Evolutionary conservation across 2,113 vertebrate genomes (phyloP).

Genomic region (Hemicordylus capensis): DNA sequence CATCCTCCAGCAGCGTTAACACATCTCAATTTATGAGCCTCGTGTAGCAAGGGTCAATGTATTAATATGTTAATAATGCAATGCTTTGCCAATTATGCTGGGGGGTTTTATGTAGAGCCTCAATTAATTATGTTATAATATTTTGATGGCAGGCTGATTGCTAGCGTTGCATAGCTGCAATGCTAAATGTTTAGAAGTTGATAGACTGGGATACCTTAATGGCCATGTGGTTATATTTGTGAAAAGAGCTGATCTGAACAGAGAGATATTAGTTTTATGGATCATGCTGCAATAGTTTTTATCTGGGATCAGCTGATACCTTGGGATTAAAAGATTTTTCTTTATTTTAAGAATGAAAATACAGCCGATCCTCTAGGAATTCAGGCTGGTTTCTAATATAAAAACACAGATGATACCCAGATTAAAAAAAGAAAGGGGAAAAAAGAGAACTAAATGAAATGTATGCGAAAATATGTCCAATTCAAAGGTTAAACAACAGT

Average conservation of each 20-base stretch:
- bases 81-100: slow-evolving; percentile 60
- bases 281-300: not conserved
- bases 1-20: slow-evolving; percentile 47
- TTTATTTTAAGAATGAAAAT: not conserved
- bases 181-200: slow-evolving; percentile 53
- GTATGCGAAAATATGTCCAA: not conserved
- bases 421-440: not conserved
- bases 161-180: slow-evolving; percentile 57
- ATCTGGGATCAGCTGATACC: not conserved
- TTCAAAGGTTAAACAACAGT: not conserved
- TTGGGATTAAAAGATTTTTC: not conserved
- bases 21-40: slow-evolving; percentile 56
- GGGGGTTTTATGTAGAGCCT: slow-evolving; percentile 60
- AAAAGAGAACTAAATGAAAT: not conserved
- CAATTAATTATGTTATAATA: slow-evolving; percentile 64
- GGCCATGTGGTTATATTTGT: slow-evolving; percentile 54
- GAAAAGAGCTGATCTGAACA: slow-evolving; percentile 37
- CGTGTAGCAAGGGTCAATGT: slow-evolving; percentile 62
- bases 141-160: slow-evolving; percentile 55
- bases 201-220: slow-evolving; percentile 40
- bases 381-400: not conserved
- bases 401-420: not conserved
- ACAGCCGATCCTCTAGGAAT: not conserved
- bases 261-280: slow-evolving; percentile 14
- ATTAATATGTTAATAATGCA: slow-evolving; percentile 68